phyloP scores from a whole-genome alignment of 2,888 invertebrate species.

The Phanerotoma sp. region DNA sequence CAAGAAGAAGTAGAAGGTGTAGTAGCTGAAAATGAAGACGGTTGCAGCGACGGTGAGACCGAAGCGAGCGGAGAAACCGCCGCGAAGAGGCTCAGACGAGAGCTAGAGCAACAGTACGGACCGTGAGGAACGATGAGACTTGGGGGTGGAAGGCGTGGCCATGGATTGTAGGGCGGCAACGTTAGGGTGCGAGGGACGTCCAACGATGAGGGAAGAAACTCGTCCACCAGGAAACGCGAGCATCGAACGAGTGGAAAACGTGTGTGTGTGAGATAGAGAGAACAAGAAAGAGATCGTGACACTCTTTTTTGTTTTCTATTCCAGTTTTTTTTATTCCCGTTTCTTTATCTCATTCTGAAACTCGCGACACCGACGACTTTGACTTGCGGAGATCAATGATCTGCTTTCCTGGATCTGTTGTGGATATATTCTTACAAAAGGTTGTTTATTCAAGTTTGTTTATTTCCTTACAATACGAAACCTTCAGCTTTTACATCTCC shows the following conservation, averaged over 20 bases:
- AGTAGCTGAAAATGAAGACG: conserved; percentile 63
- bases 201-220: conserved; percentile 31
- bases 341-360: conserved; percentile 12
- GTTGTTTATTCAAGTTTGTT: too few relatives aligned
- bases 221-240: conserved; percentile 11
- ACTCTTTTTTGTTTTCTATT: conserved; percentile 21
- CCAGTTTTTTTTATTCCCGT: conserved; percentile 11
- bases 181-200: conserved; percentile 23
- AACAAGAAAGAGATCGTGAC: too few relatives aligned
- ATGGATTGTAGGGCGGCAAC: conserved; percentile 28
- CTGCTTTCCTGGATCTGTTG: background rate
- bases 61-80: conserved; percentile 66
- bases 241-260: conserved; percentile 20
- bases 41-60: conserved; percentile 67
- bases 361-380: conserved; percentile 15
- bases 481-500: too few relatives aligned
- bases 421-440: too few relatives aligned
- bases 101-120: conserved; percentile 62
- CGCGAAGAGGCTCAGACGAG: conserved; percentile 69
- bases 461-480: too few relatives aligned
- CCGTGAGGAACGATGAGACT: conserved; percentile 44
- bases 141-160: conserved; percentile 39
- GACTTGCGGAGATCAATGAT: conserved; percentile 25
- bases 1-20: conserved; percentile 80
- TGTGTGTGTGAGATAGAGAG: too few relatives aligned